Evolutionary conservation across 2,888 invertebrate species (phyloP).

Genomic region (Pyrrhia umbra): DNA sequence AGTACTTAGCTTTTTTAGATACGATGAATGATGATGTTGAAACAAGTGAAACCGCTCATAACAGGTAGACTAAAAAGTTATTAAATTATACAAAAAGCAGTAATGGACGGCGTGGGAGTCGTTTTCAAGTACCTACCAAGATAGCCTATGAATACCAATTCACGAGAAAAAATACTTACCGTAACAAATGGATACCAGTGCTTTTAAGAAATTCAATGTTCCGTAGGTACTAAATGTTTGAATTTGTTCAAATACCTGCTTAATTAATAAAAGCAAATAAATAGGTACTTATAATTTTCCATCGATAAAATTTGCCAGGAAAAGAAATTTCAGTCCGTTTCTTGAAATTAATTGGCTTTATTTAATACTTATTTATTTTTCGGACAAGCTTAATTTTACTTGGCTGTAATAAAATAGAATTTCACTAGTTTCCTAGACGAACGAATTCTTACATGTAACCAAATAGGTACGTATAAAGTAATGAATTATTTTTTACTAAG

Average conservation of each 20-base stretch:
- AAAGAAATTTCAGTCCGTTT: no score
- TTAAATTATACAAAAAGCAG: constrained; percentile 36
- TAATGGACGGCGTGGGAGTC: constrained; percentile 35
- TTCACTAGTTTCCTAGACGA: no score
- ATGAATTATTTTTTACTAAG: no score
- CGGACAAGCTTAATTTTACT: no score
- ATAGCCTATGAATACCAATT: constrained; percentile 39
- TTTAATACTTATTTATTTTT: no score
- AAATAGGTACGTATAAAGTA: no score
- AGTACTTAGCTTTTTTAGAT: no score
- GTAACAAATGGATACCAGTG: constrained; percentile 35
- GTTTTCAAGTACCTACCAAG: constrained; percentile 25
- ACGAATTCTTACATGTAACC: no score
- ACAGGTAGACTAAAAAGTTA: constrained; percentile 26
- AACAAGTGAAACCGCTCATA: constrained; percentile 2
- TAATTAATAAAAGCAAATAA: neutral
- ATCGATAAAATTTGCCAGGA: neutral
- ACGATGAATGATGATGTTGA: no score
- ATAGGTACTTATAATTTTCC: no score
- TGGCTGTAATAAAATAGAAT: no score
- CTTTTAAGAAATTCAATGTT: constrained; percentile 17
- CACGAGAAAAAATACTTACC: constrained; percentile 24
- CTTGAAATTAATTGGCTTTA: neutral
- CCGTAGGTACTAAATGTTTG: neutral
- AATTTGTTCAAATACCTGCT: neutral